Evolutionary conservation across 1,140 invertebrate genomes (phyloP).

Genomic region (Stegodyphus mimosarum): DNA sequence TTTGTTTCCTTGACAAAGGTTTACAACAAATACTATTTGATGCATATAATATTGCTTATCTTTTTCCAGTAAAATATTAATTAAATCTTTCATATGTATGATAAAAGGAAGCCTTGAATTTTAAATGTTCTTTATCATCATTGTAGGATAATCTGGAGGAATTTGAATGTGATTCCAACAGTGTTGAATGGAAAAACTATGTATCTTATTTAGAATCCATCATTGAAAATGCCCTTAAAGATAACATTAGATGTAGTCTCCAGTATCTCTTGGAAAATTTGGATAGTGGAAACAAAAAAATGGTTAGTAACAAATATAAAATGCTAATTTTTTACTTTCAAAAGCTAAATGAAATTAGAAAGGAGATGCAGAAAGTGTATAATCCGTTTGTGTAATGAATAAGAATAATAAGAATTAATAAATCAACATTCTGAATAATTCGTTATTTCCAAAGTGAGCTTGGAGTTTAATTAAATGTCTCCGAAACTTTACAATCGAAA

Average conservation of each 20-base stretch:
- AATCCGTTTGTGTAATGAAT: not conserved
- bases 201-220: conserved; percentile 21
- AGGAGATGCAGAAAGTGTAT: not conserved
- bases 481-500: not conserved
- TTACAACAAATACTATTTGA: no score
- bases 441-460: not conserved
- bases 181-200: conserved; percentile 24
- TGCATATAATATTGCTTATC: no score
- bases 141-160: conserved; percentile 29
- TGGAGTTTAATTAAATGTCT: not conserved
- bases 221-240: conserved; percentile 26
- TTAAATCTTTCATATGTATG: no score
- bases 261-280: conserved; percentile 34
- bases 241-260: conserved; percentile 21
- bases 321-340: not conserved
- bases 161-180: conserved; percentile 17
- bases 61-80: no score
- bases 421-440: not conserved
- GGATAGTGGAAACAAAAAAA: conserved; percentile 23
- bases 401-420: not conserved
- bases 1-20: no score
- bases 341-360: not conserved
- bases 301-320: conserved; percentile 1
- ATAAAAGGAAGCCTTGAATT: no score
- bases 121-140: no score